These are phyloP conservation scores for Brachyrhaphis roseni DNA, from an alignment of 2,797 vertebrate species.

Conservation along the genomic window DNA sequence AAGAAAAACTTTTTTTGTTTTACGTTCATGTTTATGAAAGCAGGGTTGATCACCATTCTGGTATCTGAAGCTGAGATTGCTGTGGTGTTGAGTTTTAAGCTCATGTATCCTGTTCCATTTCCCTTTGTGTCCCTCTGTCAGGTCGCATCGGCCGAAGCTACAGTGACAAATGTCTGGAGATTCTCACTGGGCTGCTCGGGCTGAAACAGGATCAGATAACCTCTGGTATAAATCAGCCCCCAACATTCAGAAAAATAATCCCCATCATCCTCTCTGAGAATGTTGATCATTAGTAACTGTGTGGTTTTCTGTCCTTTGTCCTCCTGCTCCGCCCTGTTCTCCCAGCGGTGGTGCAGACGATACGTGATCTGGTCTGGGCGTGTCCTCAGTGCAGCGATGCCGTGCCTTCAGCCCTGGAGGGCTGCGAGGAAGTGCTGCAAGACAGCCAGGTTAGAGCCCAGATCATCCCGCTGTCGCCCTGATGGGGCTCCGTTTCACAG, in stretches of 20 bases:
- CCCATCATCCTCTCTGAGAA: background rate
- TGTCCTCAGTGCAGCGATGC: constrained; percentile 88
- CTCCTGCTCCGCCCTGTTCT: background rate
- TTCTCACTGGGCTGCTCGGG: constrained; percentile 88
- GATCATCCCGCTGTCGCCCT: background rate
- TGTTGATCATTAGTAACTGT: background rate
- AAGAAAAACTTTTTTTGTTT: background rate
- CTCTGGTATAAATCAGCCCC: constrained; percentile 82
- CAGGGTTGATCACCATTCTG: background rate
- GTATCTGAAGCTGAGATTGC: background rate
- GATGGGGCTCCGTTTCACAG: background rate
- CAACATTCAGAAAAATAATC: background rate
- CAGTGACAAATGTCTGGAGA: constrained; percentile 89
- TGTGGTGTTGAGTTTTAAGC: background rate
- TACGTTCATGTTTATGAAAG: background rate
- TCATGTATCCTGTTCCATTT: background rate
- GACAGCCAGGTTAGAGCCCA: constrained; percentile 87
- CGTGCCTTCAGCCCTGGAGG: constrained; percentile 86
- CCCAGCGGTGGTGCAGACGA: constrained; percentile 90
- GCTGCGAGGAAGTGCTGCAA: constrained; percentile 88
- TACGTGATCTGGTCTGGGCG: constrained; percentile 93
- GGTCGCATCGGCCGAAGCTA: constrained; percentile 92
- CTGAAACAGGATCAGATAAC: constrained; percentile 94
- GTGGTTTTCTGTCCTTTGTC: background rate
- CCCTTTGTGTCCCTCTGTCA: constrained; percentile 56